Percentiles rank a stretch among this genome's conserved stretches.
These are phyloP conservation scores for Aspidiotus destructor DNA, from an alignment of 2,888 invertebrate genomes.

Conservation along the genomic window DNA sequence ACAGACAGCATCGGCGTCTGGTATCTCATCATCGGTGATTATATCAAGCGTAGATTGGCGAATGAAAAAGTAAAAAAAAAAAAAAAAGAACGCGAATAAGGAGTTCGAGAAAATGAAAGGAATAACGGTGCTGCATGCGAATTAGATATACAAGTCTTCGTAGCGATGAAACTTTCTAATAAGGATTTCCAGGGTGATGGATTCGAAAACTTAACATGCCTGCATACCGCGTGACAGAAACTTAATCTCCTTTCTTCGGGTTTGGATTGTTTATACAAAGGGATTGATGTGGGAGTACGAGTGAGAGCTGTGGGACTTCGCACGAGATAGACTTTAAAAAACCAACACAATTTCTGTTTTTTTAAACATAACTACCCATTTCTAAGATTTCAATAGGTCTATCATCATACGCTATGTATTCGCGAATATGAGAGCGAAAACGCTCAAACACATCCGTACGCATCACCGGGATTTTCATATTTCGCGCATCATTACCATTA, in stretches of 20 bases:
- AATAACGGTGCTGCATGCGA: background rate
- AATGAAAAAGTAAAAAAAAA: background rate
- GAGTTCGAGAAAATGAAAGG: slow-evolving; percentile 16
- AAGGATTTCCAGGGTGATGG: slow-evolving; percentile 30
- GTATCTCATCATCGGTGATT: too few species aligned
- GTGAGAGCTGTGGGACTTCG: slow-evolving; percentile 23
- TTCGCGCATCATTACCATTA: too few species aligned
- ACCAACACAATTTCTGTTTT: slow-evolving; percentile 26
- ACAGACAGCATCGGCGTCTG: too few species aligned
- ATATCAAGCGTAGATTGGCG: too few species aligned
- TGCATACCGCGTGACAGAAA: slow-evolving; percentile 24
- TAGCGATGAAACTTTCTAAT: slow-evolving; percentile 20
- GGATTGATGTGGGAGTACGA: slow-evolving; percentile 25
- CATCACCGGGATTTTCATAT: slow-evolving; percentile 9
- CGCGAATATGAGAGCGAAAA: background rate
- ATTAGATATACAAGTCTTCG: background rate
- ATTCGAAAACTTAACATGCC: slow-evolving; percentile 29
- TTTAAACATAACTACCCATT: slow-evolving; percentile 24
- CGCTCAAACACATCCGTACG: background rate
- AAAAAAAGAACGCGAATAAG: background rate
- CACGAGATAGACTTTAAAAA: slow-evolving; percentile 19
- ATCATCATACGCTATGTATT: too few species aligned
- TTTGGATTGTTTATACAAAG: slow-evolving; percentile 30
- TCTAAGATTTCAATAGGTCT: slow-evolving; percentile 17
- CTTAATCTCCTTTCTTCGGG: slow-evolving; percentile 32